These are phyloP conservation scores for Parus major DNA, from an alignment of 2,113 vertebrate species.

Conservation along the genomic window DNA sequence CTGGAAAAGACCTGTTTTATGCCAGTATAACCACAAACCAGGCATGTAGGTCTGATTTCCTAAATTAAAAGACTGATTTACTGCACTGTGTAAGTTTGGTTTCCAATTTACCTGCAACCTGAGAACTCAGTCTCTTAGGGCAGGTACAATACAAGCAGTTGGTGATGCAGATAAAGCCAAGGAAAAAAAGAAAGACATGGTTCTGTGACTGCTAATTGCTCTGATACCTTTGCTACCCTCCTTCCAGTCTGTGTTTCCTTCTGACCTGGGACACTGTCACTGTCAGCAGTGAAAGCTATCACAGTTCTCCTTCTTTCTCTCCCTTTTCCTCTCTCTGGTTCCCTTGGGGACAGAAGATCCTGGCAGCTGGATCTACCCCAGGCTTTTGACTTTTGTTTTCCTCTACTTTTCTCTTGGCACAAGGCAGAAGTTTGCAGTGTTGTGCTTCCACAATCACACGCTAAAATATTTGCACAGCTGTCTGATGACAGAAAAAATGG, in stretches of 20 bases:
- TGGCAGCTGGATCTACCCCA: slow-evolving; percentile 42
- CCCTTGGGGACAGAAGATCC: slow-evolving; percentile 3
- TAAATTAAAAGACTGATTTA: neutral
- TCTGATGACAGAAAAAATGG: neutral
- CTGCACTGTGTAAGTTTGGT: neutral
- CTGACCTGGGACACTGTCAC: neutral
- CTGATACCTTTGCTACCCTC: neutral
- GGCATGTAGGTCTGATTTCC: neutral
- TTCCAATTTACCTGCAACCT: slow-evolving; percentile 6
- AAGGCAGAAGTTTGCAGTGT: slow-evolving; percentile 47
- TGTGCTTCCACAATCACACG: slow-evolving; percentile 59
- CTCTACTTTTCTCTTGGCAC: slow-evolving; percentile 58
- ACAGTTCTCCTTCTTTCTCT: neutral
- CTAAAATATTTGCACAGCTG: slow-evolving; percentile 73
- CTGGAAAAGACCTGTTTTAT: neutral
- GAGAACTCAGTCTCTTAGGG: neutral
- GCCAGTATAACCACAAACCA: neutral
- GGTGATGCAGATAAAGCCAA: neutral
- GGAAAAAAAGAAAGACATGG: neutral
- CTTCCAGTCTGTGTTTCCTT: neutral
- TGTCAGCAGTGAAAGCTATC: neutral
- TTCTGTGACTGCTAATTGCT: neutral
- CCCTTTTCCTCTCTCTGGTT: neutral
- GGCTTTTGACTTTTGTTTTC: slow-evolving; percentile 61
- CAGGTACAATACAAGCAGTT: neutral